Conservation (phyloP, 2,113 vertebrate species). For the Vulpes lagopus region DNA sequence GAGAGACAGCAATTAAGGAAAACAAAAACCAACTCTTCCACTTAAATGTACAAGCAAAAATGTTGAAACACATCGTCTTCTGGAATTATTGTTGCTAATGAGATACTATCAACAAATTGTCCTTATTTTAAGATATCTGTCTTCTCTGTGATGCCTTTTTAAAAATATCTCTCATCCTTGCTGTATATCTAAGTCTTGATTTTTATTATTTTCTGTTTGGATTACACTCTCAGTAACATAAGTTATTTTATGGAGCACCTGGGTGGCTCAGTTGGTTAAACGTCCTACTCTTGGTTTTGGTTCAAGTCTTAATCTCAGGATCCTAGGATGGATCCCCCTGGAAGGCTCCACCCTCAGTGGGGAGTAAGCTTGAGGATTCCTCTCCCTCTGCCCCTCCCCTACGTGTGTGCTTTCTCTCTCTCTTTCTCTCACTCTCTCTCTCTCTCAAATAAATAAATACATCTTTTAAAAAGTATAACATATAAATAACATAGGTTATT, state of each 20-base stretch:
- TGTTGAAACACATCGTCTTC: background rate
- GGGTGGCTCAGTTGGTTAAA: background rate
- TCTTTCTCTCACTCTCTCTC: background rate
- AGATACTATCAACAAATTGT: constrained; percentile 24
- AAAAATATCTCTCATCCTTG: background rate
- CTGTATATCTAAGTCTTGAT: background rate
- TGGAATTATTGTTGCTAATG: background rate
- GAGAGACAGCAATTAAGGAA: background rate
- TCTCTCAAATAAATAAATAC: background rate
- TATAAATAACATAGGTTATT: background rate
- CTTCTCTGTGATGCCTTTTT: background rate
- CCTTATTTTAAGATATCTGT: background rate
- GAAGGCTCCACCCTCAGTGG: background rate
- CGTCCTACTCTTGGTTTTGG: background rate
- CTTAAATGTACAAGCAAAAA: constrained; percentile 34
- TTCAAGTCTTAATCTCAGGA: background rate
- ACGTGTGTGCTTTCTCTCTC: background rate
- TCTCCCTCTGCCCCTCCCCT: background rate
- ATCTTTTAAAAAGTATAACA: background rate
- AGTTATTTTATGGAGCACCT: background rate
- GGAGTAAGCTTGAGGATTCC: background rate
- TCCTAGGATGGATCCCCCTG: background rate
- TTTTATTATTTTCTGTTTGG: constrained; percentile 53
- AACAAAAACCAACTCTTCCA: background rate
- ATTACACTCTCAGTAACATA: background rate